Base-by-base conservation (phyloP, 2,888 invertebrate species). In the Tetheella fluctuosa region DNA sequence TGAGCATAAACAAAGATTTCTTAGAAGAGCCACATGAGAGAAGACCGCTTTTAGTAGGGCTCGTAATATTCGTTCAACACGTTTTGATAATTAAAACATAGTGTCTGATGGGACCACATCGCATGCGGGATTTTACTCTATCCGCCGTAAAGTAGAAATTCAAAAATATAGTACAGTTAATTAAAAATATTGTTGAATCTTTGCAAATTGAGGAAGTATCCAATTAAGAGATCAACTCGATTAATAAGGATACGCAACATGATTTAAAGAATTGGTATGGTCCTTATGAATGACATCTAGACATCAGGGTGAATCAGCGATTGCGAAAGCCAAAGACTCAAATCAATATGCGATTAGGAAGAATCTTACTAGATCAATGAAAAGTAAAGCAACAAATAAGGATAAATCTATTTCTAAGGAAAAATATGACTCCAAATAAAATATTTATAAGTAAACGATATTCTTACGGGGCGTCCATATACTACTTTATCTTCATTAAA, bases 1-100 rank as follows among this genome's bases (percentile, higher is more conserved):
- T 60, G 54, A 58, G 54, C 15, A 52, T 63, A 63, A 69, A 64
- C 63, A 67, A 57, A 54, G n/a, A 52, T 63, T 61, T 73, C 67
- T 65, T 13, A 58, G 64, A 62, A 65, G 59, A 62, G 62, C 53
- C 64, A 56, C 64, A 63, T 69, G 62, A 55, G 54, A 59, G 39
- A 17, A 42, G 42, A 42, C 42, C 42, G 42, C 15, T 37, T 15
- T 8, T 6, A 39, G 39, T 7, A 15, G 39, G n/a, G 39, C 39
- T 39, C 39, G 15, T 39, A 39, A 42, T 42, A 13, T 13, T 4
- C 13, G 13, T 34, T 13, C 13, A 34, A 13, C 13, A 13, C 34
- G 34, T 4, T 34, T 34, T 13, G 7, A 30, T 25, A 42, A 20
- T 48, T 20, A 48, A 20, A 48, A 48, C 10, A 48, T 48, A 20